Evolutionary conservation across 2,888 invertebrate species (phyloP).

Genomic region (Ichneumoninae sp.): DNA sequence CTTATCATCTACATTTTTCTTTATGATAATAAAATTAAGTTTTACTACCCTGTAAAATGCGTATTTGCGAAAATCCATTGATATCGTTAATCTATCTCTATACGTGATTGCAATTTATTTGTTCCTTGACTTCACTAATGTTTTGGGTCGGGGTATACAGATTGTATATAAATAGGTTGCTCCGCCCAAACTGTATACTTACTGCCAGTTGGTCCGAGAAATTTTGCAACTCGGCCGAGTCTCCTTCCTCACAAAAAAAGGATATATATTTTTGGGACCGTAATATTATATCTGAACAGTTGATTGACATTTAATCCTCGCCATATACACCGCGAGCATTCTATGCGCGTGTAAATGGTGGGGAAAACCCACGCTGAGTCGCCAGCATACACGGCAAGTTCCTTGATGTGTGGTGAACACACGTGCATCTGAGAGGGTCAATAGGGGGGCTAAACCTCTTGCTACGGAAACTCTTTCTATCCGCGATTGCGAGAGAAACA

Average conservation of each 20-base stretch:
- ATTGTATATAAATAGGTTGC: conserved; percentile 74
- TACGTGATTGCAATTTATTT: conserved; percentile 73
- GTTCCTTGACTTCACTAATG: conserved; percentile 74
- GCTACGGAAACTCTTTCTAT: background rate
- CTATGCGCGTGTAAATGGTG: background rate
- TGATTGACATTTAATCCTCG: background rate
- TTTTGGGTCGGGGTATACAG: conserved; percentile 71
- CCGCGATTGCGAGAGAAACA: background rate
- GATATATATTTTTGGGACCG: background rate
- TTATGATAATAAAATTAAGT: conserved; percentile 79
- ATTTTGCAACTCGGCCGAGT: conserved; percentile 34
- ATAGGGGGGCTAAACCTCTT: background rate
- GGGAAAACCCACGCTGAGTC: background rate
- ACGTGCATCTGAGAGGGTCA: background rate
- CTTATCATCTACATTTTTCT: conserved; percentile 66
- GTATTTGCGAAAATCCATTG: conserved; percentile 80
- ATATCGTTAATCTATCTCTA: conserved; percentile 74
- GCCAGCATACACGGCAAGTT: background rate
- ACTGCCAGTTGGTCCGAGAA: conserved; percentile 38
- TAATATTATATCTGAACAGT: background rate
- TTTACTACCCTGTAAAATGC: conserved; percentile 83
- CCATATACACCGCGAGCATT: no score
- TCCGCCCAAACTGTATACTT: conserved; percentile 33
- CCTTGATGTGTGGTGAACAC: background rate
- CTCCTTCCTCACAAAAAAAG: conserved; percentile 11